These are phyloP conservation scores for Channallabes apus DNA, from an alignment of 2,797 vertebrate species.

Conservation along the genomic window DNA sequence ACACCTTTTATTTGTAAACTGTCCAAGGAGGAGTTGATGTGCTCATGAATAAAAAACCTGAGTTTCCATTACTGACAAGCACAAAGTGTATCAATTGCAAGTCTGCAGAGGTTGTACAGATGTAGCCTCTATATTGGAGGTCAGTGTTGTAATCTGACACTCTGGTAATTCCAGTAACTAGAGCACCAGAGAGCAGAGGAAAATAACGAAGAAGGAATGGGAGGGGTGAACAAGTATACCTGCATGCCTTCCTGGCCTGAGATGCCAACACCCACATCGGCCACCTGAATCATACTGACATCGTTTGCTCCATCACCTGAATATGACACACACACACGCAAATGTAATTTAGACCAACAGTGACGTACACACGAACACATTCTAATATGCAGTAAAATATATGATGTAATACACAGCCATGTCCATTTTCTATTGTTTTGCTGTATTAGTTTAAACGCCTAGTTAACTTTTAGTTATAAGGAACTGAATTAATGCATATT, in stretches of 20 bases:
- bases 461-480: no score
- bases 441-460: neutral
- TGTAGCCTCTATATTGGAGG: neutral
- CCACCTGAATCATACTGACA: conserved; percentile 96
- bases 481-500: neutral
- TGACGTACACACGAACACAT: neutral
- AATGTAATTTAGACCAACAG: conserved; percentile 9
- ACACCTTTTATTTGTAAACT: neutral
- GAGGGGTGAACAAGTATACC: conserved; percentile 69
- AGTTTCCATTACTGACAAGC: neutral
- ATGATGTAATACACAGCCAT: neutral
- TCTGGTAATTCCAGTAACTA: conserved; percentile 2
- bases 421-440: neutral
- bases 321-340: conserved; percentile 6
- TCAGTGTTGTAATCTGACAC: conserved; percentile 13
- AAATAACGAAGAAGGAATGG: neutral
- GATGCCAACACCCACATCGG: conserved; percentile 89
- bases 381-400: neutral
- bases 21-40: neutral
- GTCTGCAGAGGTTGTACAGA: neutral
- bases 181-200: neutral
- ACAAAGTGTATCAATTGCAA: neutral
- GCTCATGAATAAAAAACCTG: neutral
- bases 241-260: conserved; percentile 98
- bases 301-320: conserved; percentile 96